Conservation (phyloP, 1,140 invertebrate species). For the Plectrocnemia conspersa region DNA sequence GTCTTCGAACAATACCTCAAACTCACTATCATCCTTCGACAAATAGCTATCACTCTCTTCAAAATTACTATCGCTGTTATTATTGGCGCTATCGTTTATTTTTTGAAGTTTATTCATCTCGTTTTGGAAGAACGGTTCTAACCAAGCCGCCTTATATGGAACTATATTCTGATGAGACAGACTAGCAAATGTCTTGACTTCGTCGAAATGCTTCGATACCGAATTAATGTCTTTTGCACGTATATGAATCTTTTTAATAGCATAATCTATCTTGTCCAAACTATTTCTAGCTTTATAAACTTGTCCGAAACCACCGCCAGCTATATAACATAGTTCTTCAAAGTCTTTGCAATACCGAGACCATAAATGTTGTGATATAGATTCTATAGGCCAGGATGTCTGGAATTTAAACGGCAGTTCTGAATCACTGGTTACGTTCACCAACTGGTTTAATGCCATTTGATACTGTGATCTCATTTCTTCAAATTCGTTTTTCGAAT, state of each 20-base stretch:
- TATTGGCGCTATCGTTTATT: slow-evolving; percentile 8
- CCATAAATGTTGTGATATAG: slow-evolving; percentile 47
- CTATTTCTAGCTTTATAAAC: slow-evolving; percentile 59
- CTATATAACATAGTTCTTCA: slow-evolving; percentile 66
- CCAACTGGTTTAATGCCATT: slow-evolving; percentile 56
- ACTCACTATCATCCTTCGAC: slow-evolving; percentile 14
- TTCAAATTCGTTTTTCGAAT: slow-evolving; percentile 61
- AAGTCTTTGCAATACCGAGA: slow-evolving; percentile 72
- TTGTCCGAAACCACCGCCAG: slow-evolving; percentile 69
- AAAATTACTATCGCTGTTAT: background rate
- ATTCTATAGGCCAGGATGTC: slow-evolving; percentile 47
- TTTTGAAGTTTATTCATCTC: background rate
- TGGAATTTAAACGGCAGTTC: slow-evolving; percentile 45
- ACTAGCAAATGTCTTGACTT: slow-evolving; percentile 75
- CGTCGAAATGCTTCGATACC: slow-evolving; percentile 60
- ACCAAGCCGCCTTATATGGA: slow-evolving; percentile 78
- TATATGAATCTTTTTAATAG: slow-evolving; percentile 75
- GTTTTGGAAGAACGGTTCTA: slow-evolving; percentile 56
- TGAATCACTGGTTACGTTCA: slow-evolving; percentile 52
- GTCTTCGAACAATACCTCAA: slow-evolving; percentile 23
- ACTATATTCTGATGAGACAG: slow-evolving; percentile 79
- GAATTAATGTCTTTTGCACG: slow-evolving; percentile 55
- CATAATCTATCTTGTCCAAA: slow-evolving; percentile 72
- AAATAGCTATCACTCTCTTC: slow-evolving; percentile 14
- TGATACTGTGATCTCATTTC: slow-evolving; percentile 60